Conservation (phyloP, 2,888 invertebrate species). For the Tenodera sinensis region DNA sequence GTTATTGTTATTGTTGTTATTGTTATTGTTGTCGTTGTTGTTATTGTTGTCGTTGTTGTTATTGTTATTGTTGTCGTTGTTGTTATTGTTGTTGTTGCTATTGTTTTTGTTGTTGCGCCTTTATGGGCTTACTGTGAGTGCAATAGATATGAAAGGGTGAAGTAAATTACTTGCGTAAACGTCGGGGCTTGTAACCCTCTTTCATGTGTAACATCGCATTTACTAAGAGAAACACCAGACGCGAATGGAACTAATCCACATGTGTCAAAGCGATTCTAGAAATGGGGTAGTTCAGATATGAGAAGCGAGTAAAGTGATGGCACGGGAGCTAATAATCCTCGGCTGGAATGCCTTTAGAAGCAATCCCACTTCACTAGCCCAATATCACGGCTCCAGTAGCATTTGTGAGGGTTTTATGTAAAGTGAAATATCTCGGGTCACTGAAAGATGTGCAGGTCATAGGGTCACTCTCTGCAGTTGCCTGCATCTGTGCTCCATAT, state of each 20-base stretch:
- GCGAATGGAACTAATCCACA: not conserved
- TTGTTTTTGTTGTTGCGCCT: too few species aligned
- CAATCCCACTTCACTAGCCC: not conserved
- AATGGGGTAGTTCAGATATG: not conserved
- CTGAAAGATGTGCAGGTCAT: not conserved
- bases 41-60: too few species aligned
- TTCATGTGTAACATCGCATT: too few species aligned
- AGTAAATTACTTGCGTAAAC: too few species aligned
- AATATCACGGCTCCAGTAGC: not conserved
- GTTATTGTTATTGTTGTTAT: too few species aligned
- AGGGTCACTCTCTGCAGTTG: not conserved
- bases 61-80: too few species aligned
- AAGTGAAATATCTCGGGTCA: not conserved
- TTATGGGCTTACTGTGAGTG: too few species aligned
- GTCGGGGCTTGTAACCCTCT: too few species aligned
- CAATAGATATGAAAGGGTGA: too few species aligned
- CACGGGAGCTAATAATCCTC: not conserved
- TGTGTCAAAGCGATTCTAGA: not conserved
- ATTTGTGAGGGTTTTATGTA: not conserved
- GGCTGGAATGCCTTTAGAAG: not conserved
- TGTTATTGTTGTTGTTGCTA: too few species aligned
- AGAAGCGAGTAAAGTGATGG: not conserved
- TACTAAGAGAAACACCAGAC: too few species aligned
- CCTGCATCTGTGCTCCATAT: not conserved
- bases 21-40: too few species aligned